These are phyloP conservation scores for Rhingia campestris DNA, from an alignment of 2,888 invertebrate genomes.

Conservation along the genomic window DNA sequence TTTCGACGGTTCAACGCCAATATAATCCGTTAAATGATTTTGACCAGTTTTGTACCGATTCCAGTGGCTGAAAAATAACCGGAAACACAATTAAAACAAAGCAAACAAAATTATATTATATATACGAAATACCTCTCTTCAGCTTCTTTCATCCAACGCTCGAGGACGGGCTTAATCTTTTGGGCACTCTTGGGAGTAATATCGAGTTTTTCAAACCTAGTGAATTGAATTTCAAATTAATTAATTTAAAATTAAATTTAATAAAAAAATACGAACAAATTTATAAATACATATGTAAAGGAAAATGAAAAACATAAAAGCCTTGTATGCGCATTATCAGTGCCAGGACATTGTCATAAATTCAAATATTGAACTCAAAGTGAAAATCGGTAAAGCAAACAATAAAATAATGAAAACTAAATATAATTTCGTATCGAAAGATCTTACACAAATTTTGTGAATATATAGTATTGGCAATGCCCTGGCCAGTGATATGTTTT, in stretches of 20 bases:
- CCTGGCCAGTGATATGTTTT: constrained; percentile 88
- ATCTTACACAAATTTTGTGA: constrained; percentile 49
- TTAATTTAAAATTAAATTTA: not conserved
- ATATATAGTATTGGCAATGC: constrained; percentile 88
- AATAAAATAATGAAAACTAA: constrained; percentile 46
- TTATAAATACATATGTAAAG: not conserved
- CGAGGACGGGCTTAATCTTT: constrained; percentile 99
- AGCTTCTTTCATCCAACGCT: constrained; percentile 99
- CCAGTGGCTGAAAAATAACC: constrained; percentile 83
- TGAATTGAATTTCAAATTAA: constrained; percentile 11
- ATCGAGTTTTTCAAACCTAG: constrained; percentile 99
- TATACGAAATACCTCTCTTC: constrained; percentile 91
- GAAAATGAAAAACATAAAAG: constrained; percentile 47
- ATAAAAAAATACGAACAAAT: constrained; percentile 16
- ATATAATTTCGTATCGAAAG: constrained; percentile 47
- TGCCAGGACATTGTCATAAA: constrained; percentile 88
- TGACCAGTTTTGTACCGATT: constrained; percentile 95
- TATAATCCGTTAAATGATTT: constrained; percentile 96
- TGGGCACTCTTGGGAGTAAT: constrained; percentile 99
- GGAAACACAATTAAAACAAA: not conserved
- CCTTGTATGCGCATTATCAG: constrained; percentile 81
- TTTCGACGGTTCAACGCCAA: constrained; percentile 97
- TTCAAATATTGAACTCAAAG: constrained; percentile 38
- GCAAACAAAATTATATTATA: not conserved
- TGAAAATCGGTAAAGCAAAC: constrained; percentile 47